Evolutionary conservation across 2,113 vertebrate species (phyloP).

Genomic region (Megalops atlanticus): DNA sequence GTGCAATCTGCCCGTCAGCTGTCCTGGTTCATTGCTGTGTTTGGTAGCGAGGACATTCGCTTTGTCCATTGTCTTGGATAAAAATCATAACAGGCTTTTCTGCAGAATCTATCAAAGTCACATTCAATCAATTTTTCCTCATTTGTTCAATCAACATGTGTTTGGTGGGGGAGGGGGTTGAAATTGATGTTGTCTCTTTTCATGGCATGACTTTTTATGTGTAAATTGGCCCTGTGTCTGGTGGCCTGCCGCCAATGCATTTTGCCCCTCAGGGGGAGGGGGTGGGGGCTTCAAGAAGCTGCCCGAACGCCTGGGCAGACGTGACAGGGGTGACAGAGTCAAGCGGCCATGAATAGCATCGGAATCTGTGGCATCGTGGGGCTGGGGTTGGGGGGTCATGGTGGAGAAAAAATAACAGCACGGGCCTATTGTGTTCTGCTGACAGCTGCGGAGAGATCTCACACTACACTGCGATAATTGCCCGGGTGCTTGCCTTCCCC

Average conservation of each 20-base stretch:
- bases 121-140: background rate
- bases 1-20: background rate
- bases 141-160: background rate
- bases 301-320: background rate
- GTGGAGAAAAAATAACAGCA: background rate
- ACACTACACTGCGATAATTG: background rate
- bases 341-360: background rate
- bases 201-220: too few species aligned
- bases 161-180: too few species aligned
- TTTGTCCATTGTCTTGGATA: background rate
- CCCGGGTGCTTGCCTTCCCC: background rate
- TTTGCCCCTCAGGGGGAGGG: background rate
- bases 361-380: background rate
- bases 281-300: background rate
- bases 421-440: constrained; percentile 1
- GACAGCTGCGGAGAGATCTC: background rate
- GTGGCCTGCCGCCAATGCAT: background rate
- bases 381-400: background rate
- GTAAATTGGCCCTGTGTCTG: too few species aligned
- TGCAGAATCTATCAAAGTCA: background rate
- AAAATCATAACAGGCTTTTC: background rate
- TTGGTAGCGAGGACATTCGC: background rate
- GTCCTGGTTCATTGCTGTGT: background rate
- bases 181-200: too few species aligned
- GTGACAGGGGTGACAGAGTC: background rate